phyloP scores from a whole-genome alignment of 2,888 invertebrate genomes.

The Andrena bicolor region DNA sequence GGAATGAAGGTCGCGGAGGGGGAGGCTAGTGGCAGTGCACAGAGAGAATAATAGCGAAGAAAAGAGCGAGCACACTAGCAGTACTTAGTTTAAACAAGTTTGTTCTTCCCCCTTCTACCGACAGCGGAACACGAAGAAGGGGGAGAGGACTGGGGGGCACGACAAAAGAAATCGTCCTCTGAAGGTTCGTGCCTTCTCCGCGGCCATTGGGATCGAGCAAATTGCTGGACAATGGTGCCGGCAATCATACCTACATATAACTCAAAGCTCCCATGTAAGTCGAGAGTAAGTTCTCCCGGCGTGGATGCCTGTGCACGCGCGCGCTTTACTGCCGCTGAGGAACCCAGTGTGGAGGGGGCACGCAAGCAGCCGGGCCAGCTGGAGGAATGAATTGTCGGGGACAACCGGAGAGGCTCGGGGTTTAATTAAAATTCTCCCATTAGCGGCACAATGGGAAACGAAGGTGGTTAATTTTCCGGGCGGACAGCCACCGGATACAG shows the following conservation, averaged over 20 bases:
- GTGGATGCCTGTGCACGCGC: background rate
- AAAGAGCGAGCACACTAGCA: constrained; percentile 11
- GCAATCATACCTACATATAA: constrained; percentile 41
- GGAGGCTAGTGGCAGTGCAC: background rate
- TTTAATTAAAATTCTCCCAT: constrained; percentile 70
- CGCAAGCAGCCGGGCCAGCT: constrained; percentile 13
- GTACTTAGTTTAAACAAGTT: constrained; percentile 49
- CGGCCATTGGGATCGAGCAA: constrained; percentile 68
- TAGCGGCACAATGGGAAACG: constrained; percentile 60
- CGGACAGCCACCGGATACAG: constrained; percentile 50
- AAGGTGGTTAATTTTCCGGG: constrained; percentile 64
- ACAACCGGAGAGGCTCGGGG: constrained; percentile 15
- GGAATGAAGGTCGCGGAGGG: constrained; percentile 31
- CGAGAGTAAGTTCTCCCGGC: constrained; percentile 22
- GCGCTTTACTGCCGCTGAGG: background rate
- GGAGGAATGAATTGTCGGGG: constrained; percentile 57
- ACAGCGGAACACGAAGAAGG: too few relatives aligned
- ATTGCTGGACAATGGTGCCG: constrained; percentile 74
- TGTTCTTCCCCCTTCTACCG: constrained; percentile 8
- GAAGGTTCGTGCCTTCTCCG: constrained; percentile 43
- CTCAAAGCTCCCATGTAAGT: constrained; percentile 26
- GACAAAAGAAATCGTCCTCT: constrained; percentile 60
- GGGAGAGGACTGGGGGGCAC: background rate
- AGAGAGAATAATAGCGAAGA: constrained; percentile 8
- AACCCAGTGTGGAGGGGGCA: background rate